Conservation (phyloP, 23 tunicate genomes). For the Halocynthia roretzi region DNA sequence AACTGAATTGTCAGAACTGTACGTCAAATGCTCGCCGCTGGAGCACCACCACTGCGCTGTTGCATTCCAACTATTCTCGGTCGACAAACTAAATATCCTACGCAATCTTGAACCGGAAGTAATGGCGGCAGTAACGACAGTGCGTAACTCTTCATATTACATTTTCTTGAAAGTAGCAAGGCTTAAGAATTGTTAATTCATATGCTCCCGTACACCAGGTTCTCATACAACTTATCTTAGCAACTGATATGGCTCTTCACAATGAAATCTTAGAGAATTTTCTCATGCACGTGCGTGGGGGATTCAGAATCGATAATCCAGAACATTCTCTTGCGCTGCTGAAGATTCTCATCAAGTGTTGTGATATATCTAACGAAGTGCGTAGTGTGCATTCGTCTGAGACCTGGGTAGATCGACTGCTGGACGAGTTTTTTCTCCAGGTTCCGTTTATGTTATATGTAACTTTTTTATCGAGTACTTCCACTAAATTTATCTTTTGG, state of each 20-base stretch:
- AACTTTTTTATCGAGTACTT: no score
- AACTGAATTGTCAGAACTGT: slow-evolving; percentile 38
- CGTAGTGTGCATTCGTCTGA: slow-evolving; percentile 31
- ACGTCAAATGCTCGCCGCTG: slow-evolving; percentile 29
- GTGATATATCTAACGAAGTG: slow-evolving; percentile 58
- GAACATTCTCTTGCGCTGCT: slow-evolving; percentile 39
- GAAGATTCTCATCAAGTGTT: slow-evolving; percentile 48
- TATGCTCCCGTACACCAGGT: background rate
- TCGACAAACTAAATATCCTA: slow-evolving; percentile 31
- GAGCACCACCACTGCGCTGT: slow-evolving; percentile 52
- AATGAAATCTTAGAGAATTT: slow-evolving; percentile 19
- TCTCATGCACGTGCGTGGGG: background rate
- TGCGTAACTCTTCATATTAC: background rate
- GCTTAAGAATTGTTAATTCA: background rate
- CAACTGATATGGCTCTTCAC: slow-evolving; percentile 56
- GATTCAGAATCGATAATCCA: slow-evolving; percentile 28
- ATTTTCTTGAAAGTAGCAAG: background rate
- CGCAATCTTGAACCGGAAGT: slow-evolving; percentile 11
- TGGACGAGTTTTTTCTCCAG: slow-evolving; percentile 36
- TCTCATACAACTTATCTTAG: slow-evolving; percentile 32
- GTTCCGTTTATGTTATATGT: background rate
- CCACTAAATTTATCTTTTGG: no score
- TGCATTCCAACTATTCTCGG: slow-evolving; percentile 43
- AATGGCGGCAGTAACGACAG: slow-evolving; percentile 24
- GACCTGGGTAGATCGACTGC: slow-evolving; percentile 34